phyloP scores from a whole-genome alignment of 2,888 invertebrate genomes.

The Clostera curtula region DNA sequence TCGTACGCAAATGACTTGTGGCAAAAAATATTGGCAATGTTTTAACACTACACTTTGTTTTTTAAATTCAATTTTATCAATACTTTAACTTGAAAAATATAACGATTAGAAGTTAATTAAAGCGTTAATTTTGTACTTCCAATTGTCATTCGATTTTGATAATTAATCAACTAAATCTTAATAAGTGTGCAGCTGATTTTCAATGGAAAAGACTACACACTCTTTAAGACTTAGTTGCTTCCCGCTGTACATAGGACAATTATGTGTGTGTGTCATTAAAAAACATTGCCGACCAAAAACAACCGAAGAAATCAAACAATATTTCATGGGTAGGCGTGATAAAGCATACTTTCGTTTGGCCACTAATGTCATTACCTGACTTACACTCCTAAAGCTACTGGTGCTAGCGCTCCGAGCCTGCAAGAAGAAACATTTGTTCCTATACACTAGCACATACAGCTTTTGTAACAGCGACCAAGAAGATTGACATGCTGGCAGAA shows the following conservation, averaged over 20 bases:
- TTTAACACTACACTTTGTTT: too few relatives aligned
- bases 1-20: conserved; percentile 48
- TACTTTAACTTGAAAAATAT: too few relatives aligned
- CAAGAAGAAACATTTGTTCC: conserved; percentile 76
- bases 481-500: conserved; percentile 55
- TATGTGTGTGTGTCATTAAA: conserved; percentile 19
- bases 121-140: too few relatives aligned
- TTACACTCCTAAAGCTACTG: conserved; percentile 92
- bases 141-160: too few relatives aligned
- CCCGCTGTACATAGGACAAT: conserved; percentile 1
- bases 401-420: conserved; percentile 92
- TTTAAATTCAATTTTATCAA: too few relatives aligned
- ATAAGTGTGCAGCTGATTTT: too few relatives aligned
- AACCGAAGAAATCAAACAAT: conserved; percentile 42
- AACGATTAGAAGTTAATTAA: too few relatives aligned
- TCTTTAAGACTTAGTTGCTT: not conserved
- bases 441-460: conserved; percentile 72
- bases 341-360: conserved; percentile 39
- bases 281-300: conserved; percentile 50
- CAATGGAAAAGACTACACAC: not conserved
- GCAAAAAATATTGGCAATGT: conserved; percentile 40
- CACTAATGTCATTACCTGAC: conserved; percentile 80
- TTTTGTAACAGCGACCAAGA: conserved; percentile 49
- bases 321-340: conserved; percentile 51
- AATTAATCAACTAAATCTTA: too few relatives aligned